Evolutionary conservation across 1,140 invertebrate genomes (phyloP), one percentile per base, ranked within the genome.

Genomic region (Scaptomyza pallida): DNA sequence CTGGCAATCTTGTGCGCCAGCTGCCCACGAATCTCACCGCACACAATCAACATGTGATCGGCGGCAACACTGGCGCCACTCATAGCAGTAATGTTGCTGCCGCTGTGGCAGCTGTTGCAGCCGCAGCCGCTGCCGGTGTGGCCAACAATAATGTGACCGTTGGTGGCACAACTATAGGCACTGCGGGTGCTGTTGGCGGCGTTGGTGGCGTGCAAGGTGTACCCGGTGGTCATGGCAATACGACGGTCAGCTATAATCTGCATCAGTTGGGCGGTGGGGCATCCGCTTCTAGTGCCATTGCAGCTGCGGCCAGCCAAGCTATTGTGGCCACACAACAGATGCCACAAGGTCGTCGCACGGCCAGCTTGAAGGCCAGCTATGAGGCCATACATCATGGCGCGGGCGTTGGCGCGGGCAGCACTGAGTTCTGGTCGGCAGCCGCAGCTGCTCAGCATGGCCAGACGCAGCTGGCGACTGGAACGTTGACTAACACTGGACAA

Each of bases 311-410:
- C 0, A 98, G 97, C 16, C 98, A 99, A 92, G 98, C 98, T 0
- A 99, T 99, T 62, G 97, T 97, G 9, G 97, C 97, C 3, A 99
- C 98, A 12, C 97, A 99, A 82, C 97, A 98, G 94, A 98, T 99
- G 96, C 97, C 97, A 86, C 97, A 98, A 75, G 98, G 98, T 0
- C 93, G 98, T 61, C 93, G 98, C 47, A 98, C 98, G 0, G 97
- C 97, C 2, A 98, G 97, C 88, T 92, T 99, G 55, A 99, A 99
- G 92, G 98, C 98, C 13, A 98, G 97, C 51, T 97, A 97, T 79
- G 97, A 98, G 91, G 97, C 97, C 0, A 96, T 97, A 35, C 91
- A 92, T 40, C 91, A 92, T 41, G 93, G 94, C 0, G 93, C 92
- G 5, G 93, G 93, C 13, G 92, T 93, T 0, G 26, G 26, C 2